Conservation (phyloP, 2,888 invertebrate species). For the Sussaba pulchella region DNA sequence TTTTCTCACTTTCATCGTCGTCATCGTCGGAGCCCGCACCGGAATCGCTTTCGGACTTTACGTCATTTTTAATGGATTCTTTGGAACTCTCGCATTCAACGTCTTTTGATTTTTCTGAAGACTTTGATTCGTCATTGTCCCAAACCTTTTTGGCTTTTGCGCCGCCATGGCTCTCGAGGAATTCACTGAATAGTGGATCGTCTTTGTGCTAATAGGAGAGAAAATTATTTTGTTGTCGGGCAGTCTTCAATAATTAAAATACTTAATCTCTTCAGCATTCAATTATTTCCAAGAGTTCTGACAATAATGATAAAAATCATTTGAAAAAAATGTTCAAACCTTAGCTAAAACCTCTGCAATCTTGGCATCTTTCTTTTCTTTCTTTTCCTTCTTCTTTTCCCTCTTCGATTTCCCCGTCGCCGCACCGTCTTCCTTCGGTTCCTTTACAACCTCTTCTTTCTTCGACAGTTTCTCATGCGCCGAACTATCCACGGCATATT, state of each 20-base stretch:
- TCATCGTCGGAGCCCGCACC: slow-evolving; percentile 70
- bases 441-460: slow-evolving; percentile 73
- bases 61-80: slow-evolving; percentile 68
- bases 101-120: slow-evolving; percentile 73
- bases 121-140: slow-evolving; percentile 85
- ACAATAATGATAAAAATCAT: background rate
- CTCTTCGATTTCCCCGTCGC: slow-evolving; percentile 72
- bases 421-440: slow-evolving; percentile 70
- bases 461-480: slow-evolving; percentile 86
- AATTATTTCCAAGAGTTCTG: too few relatives aligned
- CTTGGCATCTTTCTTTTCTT: slow-evolving; percentile 83
- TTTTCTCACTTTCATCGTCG: slow-evolving; percentile 73
- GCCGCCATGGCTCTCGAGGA: slow-evolving; percentile 91
- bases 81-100: slow-evolving; percentile 40
- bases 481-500: slow-evolving; percentile 92
- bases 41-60: slow-evolving; percentile 74
- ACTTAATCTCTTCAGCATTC: too few relatives aligned
- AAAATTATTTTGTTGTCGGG: slow-evolving; percentile 18
- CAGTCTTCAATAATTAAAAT: background rate
- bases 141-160: slow-evolving; percentile 84
- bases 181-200: slow-evolving; percentile 96
- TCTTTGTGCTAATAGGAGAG: slow-evolving; percentile 89
- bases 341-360: slow-evolving; percentile 89
- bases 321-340: slow-evolving; percentile 82
- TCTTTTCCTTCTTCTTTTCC: slow-evolving; percentile 74